Base-by-base conservation (phyloP, 2,797 vertebrate genomes). In the Xenopus petersii region DNA sequence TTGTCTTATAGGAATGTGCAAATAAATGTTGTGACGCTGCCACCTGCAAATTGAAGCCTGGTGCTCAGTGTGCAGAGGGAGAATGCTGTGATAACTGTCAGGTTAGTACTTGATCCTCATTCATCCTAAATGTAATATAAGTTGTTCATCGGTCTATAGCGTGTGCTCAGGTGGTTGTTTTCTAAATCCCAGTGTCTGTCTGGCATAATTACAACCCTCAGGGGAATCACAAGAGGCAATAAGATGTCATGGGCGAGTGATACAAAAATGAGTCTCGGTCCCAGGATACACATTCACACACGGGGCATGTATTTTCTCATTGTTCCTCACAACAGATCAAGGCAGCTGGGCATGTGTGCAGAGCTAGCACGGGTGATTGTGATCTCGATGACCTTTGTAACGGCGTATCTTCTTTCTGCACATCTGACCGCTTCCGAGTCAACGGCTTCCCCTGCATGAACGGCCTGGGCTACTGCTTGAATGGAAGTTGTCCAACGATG, bases 381-480 rank as follows among this genome's bases (percentile, higher is more conserved):
- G 96, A 98, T 77, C 81, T 98, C 74, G 79, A 91, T 0, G 96
- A 98, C 87, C 89, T 91, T 86, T 98, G 96, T 67, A 89, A 93
- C 0, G 96, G 96, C 7, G 76, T 49, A 11, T 88, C 87, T 0
- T 24, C 42, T 0, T 0, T 51, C 1, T 98, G 97, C 77, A 92
- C 95, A 0, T 67, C 75, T 0, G 92, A 98, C 0, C 84, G 91
- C 8, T 98, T 94, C 71, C 81, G 81, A 0, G 82, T 93, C 15
- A 97, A 98, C 0, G 96, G 97, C 0, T n/a, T 89, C 0, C 90
- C 92, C 0, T 98, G 97, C 77, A 63, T 82, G 0, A 36, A 77
- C 0, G 91, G 82, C 0, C 13, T 33, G n/a, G 94, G 95, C 0
- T 94, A 94, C 51, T 98, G 96, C 84, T 88, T 89, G 84, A 89